Evolutionary conservation across 1,140 invertebrate species (phyloP), one percentile per base, ranked within the genome.

Genomic region (Homalodisca vitripennis): DNA sequence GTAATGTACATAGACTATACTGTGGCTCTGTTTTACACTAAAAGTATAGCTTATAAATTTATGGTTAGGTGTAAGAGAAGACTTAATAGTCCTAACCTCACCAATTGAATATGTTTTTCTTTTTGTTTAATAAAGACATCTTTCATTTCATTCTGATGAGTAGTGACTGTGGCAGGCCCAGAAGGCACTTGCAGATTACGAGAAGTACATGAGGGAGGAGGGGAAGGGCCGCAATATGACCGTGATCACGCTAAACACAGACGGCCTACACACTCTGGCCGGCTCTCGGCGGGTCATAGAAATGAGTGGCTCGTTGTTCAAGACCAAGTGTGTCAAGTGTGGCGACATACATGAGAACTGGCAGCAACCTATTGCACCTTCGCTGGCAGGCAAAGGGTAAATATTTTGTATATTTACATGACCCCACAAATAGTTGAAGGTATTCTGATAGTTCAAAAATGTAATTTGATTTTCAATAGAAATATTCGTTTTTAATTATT

Each of bases 211-310:
- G 14, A 75, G 79, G 71, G 75, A 80, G 26, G 80, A 88, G 75
- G 86, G 85, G 1, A 85, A 86, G 73, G 60, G 60, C 1, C 60
- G 70, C 14, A 79, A 78, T 55, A 84, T 92, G 57, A 86, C 84
- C 31, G 82, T 95, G 1, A 87, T 98, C 47, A 97, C 95, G 1
- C 94, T 97, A 80, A 98, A 98, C 85, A 92, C 97, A 53, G 95
- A 98, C 82, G 89, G 89, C 55, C 80, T 97, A 13, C 94, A 98
- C 82, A 82, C 82, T 67, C 86, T 84, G 78, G 94, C 94, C 17
- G 94, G 94, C 1, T 89, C 91, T n/a, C 81, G 86, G 71, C 86
- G 92, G 74, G 79, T 97, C 2, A 82, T 95, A 13, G 94, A 97
- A 79, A 83, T 98, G n/a, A 94, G 97, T 83, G 95, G 88, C 22